A percentile compares a stretch with the other conserved stretches of the same genome.
phyloP scores from a whole-genome alignment of 2,797 vertebrate species.

The Rhinella marina region DNA sequence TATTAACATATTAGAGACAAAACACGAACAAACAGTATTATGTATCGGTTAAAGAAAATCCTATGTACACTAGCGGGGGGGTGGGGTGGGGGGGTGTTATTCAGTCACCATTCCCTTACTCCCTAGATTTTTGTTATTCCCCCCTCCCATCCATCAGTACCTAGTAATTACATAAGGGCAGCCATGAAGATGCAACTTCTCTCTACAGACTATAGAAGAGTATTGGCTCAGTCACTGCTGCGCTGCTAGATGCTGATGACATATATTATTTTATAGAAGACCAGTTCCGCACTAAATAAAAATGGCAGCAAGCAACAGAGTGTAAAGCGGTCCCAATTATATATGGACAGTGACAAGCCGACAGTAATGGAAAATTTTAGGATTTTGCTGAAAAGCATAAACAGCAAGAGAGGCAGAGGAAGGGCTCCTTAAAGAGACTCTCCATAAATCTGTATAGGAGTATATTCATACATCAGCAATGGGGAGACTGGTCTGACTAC shows the following conservation, averaged over 20 bases:
- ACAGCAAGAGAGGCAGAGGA: neutral
- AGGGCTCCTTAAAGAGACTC: neutral
- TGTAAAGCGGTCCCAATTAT: neutral
- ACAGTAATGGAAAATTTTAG: neutral
- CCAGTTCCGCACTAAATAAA: neutral
- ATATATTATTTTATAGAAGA: neutral
- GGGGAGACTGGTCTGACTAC: too few species aligned
- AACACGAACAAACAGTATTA: conserved; percentile 32
- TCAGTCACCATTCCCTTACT: too few species aligned
- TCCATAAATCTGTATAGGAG: neutral
- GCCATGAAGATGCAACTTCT: neutral
- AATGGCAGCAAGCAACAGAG: neutral
- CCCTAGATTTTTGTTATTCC: neutral
- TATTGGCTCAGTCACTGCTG: neutral
- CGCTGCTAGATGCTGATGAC: neutral
- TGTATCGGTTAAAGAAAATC: neutral
- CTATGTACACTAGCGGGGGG: too few species aligned
- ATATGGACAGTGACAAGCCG: neutral
- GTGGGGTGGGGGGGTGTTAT: too few species aligned
- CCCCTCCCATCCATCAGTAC: neutral
- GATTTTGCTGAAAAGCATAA: neutral
- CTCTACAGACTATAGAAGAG: neutral
- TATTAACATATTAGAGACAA: conserved; percentile 70
- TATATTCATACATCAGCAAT: neutral
- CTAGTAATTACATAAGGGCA: neutral